These are phyloP conservation scores for Sarcophaga caerulescens DNA, from an alignment of 2,888 invertebrate genomes.

Conservation along the genomic window DNA sequence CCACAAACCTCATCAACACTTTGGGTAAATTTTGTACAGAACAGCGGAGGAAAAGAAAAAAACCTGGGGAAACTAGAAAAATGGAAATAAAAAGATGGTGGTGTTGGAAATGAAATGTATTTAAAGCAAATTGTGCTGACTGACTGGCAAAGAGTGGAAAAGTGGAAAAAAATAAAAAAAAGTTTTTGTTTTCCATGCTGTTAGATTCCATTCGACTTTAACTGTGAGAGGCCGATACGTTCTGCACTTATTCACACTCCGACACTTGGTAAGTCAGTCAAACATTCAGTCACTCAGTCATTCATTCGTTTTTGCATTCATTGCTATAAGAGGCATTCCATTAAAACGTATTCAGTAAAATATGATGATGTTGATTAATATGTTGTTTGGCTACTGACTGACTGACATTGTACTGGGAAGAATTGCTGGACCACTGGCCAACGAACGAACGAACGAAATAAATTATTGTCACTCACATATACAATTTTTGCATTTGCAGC, in stretches of 20 bases:
- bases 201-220: slow-evolving; percentile 9
- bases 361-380: slow-evolving; percentile 66
- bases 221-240: not conserved
- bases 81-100: slow-evolving; percentile 46
- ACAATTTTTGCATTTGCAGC: slow-evolving; percentile 17
- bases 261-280: too few relatives aligned
- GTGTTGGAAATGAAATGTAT: slow-evolving; percentile 43
- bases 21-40: not conserved
- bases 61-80: slow-evolving; percentile 47
- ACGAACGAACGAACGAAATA: slow-evolving; percentile 56
- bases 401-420: slow-evolving; percentile 19
- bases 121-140: slow-evolving; percentile 60
- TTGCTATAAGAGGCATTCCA: slow-evolving; percentile 47
- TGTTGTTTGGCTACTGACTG: slow-evolving; percentile 35
- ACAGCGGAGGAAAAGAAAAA: not conserved
- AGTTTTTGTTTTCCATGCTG: slow-evolving; percentile 8
- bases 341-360: slow-evolving; percentile 66
- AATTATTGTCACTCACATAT: slow-evolving; percentile 64
- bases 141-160: slow-evolving; percentile 18
- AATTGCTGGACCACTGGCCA: slow-evolving; percentile 33
- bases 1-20: slow-evolving; percentile 36
- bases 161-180: slow-evolving; percentile 1
- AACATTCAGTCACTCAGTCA: slow-evolving; percentile 3
- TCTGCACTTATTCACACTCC: not conserved
- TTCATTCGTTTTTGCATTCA: slow-evolving; percentile 29